phyloP scores from a whole-genome alignment of 2,797 vertebrate species.

The Zalophus californianus region DNA sequence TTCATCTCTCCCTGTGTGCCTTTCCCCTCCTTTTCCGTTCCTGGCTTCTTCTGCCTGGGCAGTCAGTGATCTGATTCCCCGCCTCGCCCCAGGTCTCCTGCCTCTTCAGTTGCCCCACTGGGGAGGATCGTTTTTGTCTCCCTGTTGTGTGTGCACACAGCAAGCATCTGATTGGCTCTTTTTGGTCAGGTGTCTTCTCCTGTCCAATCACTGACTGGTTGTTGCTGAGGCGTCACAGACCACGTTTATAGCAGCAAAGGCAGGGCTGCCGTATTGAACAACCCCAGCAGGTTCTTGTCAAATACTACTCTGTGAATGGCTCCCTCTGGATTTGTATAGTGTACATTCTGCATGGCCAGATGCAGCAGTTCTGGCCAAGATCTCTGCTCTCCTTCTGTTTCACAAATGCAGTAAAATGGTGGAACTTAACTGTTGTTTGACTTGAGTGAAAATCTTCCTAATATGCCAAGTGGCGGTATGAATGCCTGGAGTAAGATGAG shows the following conservation, averaged over 20 bases:
- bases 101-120: neutral
- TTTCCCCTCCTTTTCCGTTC: neutral
- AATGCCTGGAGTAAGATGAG: neutral
- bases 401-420: neutral
- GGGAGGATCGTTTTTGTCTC: neutral
- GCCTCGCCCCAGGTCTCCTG: neutral
- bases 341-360: no score
- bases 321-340: neutral
- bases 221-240: neutral
- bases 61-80: neutral
- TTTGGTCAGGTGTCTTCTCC: neutral
- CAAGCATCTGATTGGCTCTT: neutral
- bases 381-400: neutral
- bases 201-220: neutral
- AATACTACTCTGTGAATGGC: neutral
- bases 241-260: neutral
- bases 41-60: neutral
- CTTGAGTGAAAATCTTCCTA: neutral
- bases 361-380: neutral
- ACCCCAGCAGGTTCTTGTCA: neutral
- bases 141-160: neutral
- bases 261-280: neutral
- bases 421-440: neutral
- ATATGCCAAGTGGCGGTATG: neutral
- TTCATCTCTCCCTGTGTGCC: neutral